Evolutionary conservation across 2,888 invertebrate genomes (phyloP).

Genomic region (Resseliella maxima): DNA sequence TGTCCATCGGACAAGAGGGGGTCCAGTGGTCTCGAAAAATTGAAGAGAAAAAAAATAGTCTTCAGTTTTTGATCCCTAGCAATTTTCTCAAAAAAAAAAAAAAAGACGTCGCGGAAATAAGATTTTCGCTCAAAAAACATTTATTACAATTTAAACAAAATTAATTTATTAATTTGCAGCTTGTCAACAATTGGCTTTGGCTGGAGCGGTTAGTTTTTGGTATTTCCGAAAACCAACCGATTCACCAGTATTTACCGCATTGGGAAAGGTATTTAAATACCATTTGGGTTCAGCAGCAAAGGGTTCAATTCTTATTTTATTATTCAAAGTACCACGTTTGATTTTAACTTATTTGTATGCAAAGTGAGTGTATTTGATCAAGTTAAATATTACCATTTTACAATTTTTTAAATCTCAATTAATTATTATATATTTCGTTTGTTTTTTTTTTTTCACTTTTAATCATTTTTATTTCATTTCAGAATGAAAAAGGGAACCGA

Average conservation of each 20-base stretch:
- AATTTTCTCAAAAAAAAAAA: no score
- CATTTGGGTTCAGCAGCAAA: conserved; percentile 96
- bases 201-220: conserved; percentile 94
- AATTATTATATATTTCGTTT: conserved; percentile 13
- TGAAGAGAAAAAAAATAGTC: no score
- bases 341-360: conserved; percentile 89
- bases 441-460: conserved; percentile 59
- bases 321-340: conserved; percentile 90
- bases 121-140: no score
- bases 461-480: neutral
- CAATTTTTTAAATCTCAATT: neutral
- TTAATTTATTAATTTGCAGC: conserved; percentile 67
- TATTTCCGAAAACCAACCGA: conserved; percentile 85
- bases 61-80: no score
- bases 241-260: conserved; percentile 77
- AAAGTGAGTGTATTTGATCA: conserved; percentile 74
- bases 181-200: conserved; percentile 93
- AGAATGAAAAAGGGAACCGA: conserved; percentile 77
- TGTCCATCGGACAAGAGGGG: no score
- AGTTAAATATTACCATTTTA: neutral
- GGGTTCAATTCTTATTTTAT: conserved; percentile 91
- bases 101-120: no score
- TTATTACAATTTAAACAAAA: no score
- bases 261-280: conserved; percentile 83
- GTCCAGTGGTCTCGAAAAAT: no score